phyloP scores from a whole-genome alignment of 2,797 vertebrate species.

The Argyrosomus regius region DNA sequence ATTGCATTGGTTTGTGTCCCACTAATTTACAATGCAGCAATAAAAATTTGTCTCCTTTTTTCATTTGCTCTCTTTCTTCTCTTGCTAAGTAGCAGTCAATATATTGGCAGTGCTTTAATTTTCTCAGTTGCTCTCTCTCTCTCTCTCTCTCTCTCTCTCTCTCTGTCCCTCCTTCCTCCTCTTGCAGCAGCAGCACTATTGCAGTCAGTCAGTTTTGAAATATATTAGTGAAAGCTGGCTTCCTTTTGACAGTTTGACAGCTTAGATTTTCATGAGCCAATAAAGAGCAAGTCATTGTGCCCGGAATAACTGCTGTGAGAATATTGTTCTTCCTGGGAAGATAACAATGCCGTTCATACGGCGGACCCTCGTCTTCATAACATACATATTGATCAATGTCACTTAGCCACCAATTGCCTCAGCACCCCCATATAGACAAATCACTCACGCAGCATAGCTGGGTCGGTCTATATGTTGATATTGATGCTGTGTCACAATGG shows the following conservation, averaged over 20 bases:
- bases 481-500: neutral
- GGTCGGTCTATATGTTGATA: slow-evolving; percentile 7
- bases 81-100: slow-evolving; percentile 59
- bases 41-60: slow-evolving; percentile 42
- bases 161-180: neutral
- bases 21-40: slow-evolving; percentile 63
- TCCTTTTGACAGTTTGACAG: slow-evolving; percentile 72
- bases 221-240: slow-evolving; percentile 65
- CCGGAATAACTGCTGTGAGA: slow-evolving; percentile 58
- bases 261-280: slow-evolving; percentile 69
- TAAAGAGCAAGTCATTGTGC: slow-evolving; percentile 62
- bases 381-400: slow-evolving; percentile 64
- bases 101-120: slow-evolving; percentile 62
- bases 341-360: slow-evolving; percentile 53
- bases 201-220: slow-evolving; percentile 63
- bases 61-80: slow-evolving; percentile 46
- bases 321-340: slow-evolving; percentile 56
- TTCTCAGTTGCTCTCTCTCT: slow-evolving; percentile 38
- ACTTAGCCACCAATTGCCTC: slow-evolving; percentile 37
- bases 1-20: slow-evolving; percentile 62
- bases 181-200: slow-evolving; percentile 39
- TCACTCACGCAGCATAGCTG: slow-evolving; percentile 3
- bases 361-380: slow-evolving; percentile 43
- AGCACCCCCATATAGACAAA: slow-evolving; percentile 19
- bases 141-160: slow-evolving; percentile 1